phyloP scores from a whole-genome alignment of 2,888 invertebrate species.

The Pyralis farinalis region DNA sequence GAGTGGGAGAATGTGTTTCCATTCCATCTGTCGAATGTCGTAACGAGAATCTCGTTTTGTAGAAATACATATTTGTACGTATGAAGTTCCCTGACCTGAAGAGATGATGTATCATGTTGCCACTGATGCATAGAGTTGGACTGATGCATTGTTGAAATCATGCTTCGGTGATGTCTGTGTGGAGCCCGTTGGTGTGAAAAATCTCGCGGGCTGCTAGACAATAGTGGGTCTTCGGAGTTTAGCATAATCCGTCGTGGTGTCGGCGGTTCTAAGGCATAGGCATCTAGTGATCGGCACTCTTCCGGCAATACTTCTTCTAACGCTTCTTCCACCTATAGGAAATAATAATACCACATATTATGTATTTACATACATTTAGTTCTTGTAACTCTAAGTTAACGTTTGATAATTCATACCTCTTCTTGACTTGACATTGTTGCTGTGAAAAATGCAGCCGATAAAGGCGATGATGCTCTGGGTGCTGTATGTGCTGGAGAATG shows the following conservation, averaged over 20 bases:
- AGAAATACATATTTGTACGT: no score
- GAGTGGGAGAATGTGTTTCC: no score
- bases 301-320: slow-evolving; percentile 91
- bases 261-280: slow-evolving; percentile 84
- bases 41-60: no score
- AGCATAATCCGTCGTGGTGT: slow-evolving; percentile 92
- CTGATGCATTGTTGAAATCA: slow-evolving; percentile 38
- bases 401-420: slow-evolving; percentile 63
- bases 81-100: slow-evolving; percentile 45
- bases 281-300: slow-evolving; percentile 83
- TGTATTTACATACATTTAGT: neutral
- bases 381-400: neutral
- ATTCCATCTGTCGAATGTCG: no score
- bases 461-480: slow-evolving; percentile 88
- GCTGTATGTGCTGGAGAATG: slow-evolving; percentile 83
- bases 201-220: slow-evolving; percentile 92
- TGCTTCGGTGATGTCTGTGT: slow-evolving; percentile 47
- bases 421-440: slow-evolving; percentile 92
- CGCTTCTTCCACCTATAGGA: slow-evolving; percentile 88
- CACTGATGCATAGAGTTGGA: slow-evolving; percentile 56
- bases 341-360: slow-evolving; percentile 10
- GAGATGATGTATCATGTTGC: slow-evolving; percentile 59
- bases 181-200: slow-evolving; percentile 77
- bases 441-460: slow-evolving; percentile 92
- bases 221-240: slow-evolving; percentile 91